Evolutionary conservation across 2,797 vertebrate genomes (phyloP).

Genomic region (Tinamus major): DNA sequence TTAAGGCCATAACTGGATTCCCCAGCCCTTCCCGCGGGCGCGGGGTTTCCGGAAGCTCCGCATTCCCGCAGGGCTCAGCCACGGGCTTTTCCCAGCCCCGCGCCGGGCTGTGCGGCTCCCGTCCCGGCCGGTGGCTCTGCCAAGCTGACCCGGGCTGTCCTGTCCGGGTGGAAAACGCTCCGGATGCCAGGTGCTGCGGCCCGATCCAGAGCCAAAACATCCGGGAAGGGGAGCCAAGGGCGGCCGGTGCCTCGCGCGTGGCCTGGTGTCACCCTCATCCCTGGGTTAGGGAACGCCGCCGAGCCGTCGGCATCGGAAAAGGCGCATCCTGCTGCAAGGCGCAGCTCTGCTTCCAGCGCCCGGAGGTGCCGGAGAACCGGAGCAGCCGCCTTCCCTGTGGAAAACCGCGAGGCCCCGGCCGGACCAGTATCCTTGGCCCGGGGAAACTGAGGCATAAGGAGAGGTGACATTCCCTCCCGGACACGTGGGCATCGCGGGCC

Average conservation of each 20-base stretch:
- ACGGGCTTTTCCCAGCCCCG: too few species aligned
- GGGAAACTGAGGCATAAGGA: neutral
- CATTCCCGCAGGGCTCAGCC: accelerated
- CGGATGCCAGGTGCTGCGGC: neutral
- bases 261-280: neutral
- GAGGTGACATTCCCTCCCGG: neutral
- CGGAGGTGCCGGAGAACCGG: neutral
- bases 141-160: neutral
- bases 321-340: too few species aligned
- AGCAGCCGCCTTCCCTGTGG: accelerated
- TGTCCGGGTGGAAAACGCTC: accelerated
- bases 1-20: neutral
- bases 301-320: too few species aligned
- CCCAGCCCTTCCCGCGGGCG: too few species aligned
- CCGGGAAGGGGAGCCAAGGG: neutral
- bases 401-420: neutral
- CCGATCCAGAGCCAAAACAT: neutral
- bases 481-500: too few species aligned
- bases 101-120: accelerated
- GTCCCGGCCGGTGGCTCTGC: neutral
- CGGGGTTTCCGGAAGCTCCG: neutral
- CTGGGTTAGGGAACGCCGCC: too few species aligned
- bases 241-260: accelerated
- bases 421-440: neutral
- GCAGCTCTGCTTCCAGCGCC: neutral